These are phyloP conservation scores for Coendou prehensilis DNA, from an alignment of 2,797 vertebrate species.

Conservation along the genomic window DNA sequence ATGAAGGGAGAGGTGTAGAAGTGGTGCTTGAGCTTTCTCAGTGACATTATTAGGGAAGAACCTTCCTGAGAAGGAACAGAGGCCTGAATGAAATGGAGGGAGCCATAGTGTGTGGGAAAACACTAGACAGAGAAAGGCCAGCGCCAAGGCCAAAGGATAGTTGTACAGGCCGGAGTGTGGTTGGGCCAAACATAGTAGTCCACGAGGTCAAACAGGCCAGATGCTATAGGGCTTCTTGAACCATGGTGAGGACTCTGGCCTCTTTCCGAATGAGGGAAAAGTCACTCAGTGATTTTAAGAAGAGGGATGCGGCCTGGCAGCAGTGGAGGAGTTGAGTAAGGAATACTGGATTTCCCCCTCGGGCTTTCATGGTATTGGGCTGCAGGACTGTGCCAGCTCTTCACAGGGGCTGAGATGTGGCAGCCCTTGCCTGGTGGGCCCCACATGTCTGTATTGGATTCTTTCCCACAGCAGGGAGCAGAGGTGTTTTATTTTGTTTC, in stretches of 20 bases:
- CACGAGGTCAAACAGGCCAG: background rate
- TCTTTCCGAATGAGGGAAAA: background rate
- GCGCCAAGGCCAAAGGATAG: background rate
- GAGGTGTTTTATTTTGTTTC: background rate
- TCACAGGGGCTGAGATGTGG: background rate
- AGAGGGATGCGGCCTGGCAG: background rate
- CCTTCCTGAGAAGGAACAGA: background rate
- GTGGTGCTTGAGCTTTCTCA: background rate
- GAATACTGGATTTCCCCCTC: background rate
- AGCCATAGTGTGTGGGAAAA: background rate
- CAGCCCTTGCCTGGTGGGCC: background rate
- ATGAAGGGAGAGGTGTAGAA: background rate
- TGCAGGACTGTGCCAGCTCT: background rate
- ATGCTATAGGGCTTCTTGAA: background rate
- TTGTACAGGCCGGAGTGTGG: background rate
- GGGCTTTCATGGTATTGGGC: background rate
- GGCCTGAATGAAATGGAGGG: slow-evolving; percentile 12
- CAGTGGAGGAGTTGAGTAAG: background rate
- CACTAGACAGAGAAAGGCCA: slow-evolving; percentile 1
- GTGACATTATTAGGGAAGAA: background rate
- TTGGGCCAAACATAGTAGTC: background rate
- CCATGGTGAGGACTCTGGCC: background rate
- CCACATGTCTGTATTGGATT: background rate
- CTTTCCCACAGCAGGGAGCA: slow-evolving; percentile 12
- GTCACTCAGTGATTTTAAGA: background rate